Base-by-base conservation (phyloP, 1,140 invertebrate genomes). In the Cyrtorhinus lividipennis region DNA sequence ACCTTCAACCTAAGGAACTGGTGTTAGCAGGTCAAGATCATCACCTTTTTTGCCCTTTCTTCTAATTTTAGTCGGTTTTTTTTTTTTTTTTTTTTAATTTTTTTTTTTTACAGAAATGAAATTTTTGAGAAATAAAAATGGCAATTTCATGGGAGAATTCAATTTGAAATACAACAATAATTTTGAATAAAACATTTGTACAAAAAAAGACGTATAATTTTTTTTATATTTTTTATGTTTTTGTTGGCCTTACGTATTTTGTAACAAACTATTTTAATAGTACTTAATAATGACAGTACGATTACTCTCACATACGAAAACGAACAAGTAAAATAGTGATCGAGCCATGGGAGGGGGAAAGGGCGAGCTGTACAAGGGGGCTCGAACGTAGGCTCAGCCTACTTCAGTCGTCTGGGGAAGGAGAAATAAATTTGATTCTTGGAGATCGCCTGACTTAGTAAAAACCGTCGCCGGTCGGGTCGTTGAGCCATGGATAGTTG, bases 401-500 rank as follows among this genome's bases (percentile, higher is more conserved):
- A 53, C 48, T 53, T 53, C 48, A 53, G 48, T 53, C 48, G 48
- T 38, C 30, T 38, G 30, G 30, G 30, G 30, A n/a, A n/a, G 20
- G 48, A 20, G 48, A 8, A 24, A 59, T 18, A 30, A 59, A 23
- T 59, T 59, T 59, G 58, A 59, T 59, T 59, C 24, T 59, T 30
- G 58, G 58, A 59, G 58, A 59, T 59, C 58, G 58, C 58, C 58
- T 59, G 74, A 76, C 77, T 82, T 85, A 90, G 78, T 87, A 88
- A 80, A 89, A 89, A 72, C 89, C 90, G 73, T 92, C 89, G 70
- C 90, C 90, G 69, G 89, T 90, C 22, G 90, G 90, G 76, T 95
- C 92, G 71, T 90, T 92, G 65, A 93, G 73, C 91, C 91, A 94
- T 64, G 92, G 92, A 76, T 94, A 95, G 72, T 93, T 93, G 74